These are phyloP conservation scores for Phylloscopus whistleri DNA, from an alignment of 2,113 vertebrate genomes.

Conservation along the genomic window DNA sequence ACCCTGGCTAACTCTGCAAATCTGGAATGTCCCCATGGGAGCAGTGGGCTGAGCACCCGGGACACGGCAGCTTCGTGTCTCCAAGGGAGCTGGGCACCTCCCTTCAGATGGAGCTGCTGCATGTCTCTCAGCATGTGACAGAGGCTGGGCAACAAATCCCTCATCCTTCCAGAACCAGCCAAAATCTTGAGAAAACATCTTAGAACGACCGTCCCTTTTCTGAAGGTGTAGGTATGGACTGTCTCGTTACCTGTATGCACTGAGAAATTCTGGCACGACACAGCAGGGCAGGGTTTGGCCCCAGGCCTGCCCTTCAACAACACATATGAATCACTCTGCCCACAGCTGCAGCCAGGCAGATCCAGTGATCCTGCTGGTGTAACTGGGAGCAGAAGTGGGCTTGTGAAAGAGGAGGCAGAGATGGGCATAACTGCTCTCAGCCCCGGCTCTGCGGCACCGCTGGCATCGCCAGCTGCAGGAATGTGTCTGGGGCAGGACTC, in stretches of 20 bases:
- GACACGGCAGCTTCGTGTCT: rapidly evolving
- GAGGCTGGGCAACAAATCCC: not conserved
- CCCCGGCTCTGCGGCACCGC: rapidly evolving
- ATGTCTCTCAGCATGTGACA: rapidly evolving
- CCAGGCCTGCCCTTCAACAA: rapidly evolving
- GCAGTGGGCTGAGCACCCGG: not conserved
- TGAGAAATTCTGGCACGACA: rapidly evolving
- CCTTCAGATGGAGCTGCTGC: not conserved
- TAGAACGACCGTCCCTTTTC: rapidly evolving
- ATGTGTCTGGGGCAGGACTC: not conserved
- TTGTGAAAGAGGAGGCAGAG: not conserved
- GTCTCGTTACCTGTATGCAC: rapidly evolving
- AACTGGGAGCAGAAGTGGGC: not conserved
- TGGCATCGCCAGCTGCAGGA: not conserved
- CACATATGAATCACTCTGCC: rapidly evolving
- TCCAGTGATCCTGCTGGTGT: not conserved
- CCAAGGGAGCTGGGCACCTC: not conserved
- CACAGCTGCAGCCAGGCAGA: not conserved
- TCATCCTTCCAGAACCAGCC: not conserved
- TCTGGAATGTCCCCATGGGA: rapidly evolving
- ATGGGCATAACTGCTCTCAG: not conserved
- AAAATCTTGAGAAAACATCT: not conserved
- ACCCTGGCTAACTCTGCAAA: no score
- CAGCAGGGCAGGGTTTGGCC: not conserved
- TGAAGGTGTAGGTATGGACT: rapidly evolving